Evolutionary conservation across 2,797 vertebrate species (phyloP), one percentile per base, ranked within the genome.

Genomic region (Petrocephalus sullivani): DNA sequence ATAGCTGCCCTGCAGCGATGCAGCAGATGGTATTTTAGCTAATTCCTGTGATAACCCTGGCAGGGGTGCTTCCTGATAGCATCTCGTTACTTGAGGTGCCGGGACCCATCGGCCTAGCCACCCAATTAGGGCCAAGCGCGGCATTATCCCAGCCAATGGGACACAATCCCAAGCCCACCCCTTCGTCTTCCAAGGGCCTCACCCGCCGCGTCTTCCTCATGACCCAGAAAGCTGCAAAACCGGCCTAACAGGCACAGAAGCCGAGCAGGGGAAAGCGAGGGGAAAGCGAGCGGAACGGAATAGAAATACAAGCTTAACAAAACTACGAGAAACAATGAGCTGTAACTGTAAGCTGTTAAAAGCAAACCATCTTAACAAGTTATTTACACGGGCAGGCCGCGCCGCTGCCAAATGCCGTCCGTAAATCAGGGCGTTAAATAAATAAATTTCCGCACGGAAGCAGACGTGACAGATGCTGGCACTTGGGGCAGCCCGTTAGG

Each of bases 21-120:
- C 71, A n/a, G 5, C 41, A 49, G 75, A 81, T 49, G 46, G 96
- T 97, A 98, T 97, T 99, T 98, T 97, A 97, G 96, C 96, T 97
- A 98, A 97, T 97, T 98, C 96, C 93, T 96, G 93, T 96, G 97
- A 98, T 97, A 96, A 97, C 97, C 96, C 94, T 92, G 93, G 92
- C 93, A 95, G 94, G 96, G 33, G 12, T 85, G 21, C 37, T 60
- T 86, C 92, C 94, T 96, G 97, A 98, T 97, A 96, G 96, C 97
- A 97, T 97, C 97, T 97, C 91, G 95, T 94, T 93, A 92, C 90
- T 94, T 95, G 97, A 95, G 95, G 95, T 96, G 96, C 95, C 94
- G 91, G 95, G 94, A 96, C 96, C 95, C 1, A 97, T 99, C 95
- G 94, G 95, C 98, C 96, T 96, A 91, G 94, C 94, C 94, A 91